Percentiles rank a stretch among this genome's conserved stretches.
Evolutionary conservation across 2,888 invertebrate genomes (phyloP).

Genomic region (Torymus tubicola): DNA sequence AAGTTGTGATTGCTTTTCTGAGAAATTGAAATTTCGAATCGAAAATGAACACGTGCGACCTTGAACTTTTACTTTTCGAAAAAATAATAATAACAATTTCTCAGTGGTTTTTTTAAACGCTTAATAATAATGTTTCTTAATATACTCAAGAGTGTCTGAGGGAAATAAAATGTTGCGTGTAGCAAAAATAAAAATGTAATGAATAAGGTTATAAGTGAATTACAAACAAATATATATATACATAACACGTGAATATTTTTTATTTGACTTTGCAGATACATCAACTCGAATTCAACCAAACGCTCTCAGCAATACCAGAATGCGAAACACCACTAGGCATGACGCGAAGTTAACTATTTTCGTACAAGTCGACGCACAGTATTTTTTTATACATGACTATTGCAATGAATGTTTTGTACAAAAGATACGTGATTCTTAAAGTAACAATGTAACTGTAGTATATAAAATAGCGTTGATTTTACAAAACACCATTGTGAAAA

Average conservation of each 20-base stretch:
- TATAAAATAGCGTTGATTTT: slow-evolving; percentile 14
- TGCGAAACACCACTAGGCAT: slow-evolving; percentile 58
- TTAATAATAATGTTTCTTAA: too few species aligned
- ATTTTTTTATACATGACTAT: slow-evolving; percentile 30
- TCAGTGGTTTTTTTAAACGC: too few species aligned
- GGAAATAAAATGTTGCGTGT: too few species aligned
- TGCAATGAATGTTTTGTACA: slow-evolving; percentile 51
- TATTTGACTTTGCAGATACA: slow-evolving; percentile 66
- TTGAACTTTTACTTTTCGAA: too few species aligned
- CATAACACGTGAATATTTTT: slow-evolving; percentile 8
- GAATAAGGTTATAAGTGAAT: too few species aligned
- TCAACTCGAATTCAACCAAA: slow-evolving; percentile 70
- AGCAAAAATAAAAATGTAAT: too few species aligned
- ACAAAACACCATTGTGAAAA: background rate
- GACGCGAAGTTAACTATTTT: slow-evolving; percentile 35
- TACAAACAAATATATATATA: too few species aligned
- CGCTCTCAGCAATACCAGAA: slow-evolving; percentile 70
- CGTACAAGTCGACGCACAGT: slow-evolving; percentile 19
- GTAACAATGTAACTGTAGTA: slow-evolving; percentile 25
- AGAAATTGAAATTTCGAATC: too few species aligned
- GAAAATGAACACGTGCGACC: too few species aligned
- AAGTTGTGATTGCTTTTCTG: slow-evolving; percentile 47
- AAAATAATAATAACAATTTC: too few species aligned
- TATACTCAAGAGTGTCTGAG: too few species aligned
- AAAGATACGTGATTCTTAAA: slow-evolving; percentile 23